phyloP scores from a whole-genome alignment of 2,797 vertebrate species.

The Xiphorhynchus erythropygius region DNA sequence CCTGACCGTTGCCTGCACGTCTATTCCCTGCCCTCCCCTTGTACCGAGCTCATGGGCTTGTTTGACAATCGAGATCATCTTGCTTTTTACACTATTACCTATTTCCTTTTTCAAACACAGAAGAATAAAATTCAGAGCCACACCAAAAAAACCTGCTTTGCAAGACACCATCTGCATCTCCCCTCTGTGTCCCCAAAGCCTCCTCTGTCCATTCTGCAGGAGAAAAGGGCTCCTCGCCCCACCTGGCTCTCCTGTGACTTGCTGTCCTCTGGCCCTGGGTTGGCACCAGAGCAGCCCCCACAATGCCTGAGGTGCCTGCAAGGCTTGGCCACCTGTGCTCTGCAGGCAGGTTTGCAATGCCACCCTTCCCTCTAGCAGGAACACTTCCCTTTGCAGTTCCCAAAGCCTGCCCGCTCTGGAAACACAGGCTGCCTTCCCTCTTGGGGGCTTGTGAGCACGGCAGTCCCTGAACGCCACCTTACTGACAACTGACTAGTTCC shows the following conservation, averaged over 20 bases:
- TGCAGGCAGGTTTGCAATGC: not conserved
- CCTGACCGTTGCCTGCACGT: not conserved
- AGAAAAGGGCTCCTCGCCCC: not conserved
- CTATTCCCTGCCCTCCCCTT: not conserved
- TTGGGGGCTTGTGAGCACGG: rapidly evolving
- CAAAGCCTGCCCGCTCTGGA: not conserved
- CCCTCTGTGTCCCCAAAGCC: not conserved
- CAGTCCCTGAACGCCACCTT: not conserved
- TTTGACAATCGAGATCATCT: not conserved
- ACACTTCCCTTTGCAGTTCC: not conserved
- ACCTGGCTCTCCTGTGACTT: not conserved
- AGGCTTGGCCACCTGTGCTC: not conserved
- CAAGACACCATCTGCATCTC: not conserved
- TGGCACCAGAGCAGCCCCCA: not conserved
- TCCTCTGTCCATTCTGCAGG: not conserved
- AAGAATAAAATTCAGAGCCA: not conserved
- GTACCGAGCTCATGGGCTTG: not conserved
- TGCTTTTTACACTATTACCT: not conserved
- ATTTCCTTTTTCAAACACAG: rapidly evolving
- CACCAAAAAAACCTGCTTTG: rapidly evolving
- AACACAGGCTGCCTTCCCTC: not conserved
- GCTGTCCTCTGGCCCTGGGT: not conserved
- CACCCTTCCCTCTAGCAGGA: not conserved
- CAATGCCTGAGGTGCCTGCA: not conserved
- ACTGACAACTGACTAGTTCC: not conserved